Percentiles rank a stretch among this genome's conserved stretches.
These are phyloP conservation scores for Poliocrania exsul DNA, from an alignment of 2,797 vertebrate species.

Conservation along the genomic window DNA sequence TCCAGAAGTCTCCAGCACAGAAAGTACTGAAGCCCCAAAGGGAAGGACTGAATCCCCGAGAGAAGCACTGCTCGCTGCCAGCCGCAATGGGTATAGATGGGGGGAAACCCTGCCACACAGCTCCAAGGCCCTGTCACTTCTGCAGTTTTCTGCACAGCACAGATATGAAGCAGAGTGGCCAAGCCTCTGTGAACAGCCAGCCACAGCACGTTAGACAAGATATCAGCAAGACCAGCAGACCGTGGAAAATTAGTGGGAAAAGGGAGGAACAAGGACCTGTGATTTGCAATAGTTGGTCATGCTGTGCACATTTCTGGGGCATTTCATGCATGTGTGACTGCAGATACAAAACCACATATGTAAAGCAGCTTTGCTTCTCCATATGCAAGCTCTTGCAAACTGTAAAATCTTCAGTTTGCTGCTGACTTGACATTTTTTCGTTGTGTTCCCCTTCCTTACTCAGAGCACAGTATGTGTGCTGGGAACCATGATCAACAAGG, in stretches of 20 bases:
- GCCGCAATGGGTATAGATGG: background rate
- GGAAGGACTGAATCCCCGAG: background rate
- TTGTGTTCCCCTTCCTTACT: background rate
- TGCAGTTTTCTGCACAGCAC: background rate
- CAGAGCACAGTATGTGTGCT: background rate
- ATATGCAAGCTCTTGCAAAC: fast-evolving
- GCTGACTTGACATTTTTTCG: background rate
- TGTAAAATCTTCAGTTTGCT: background rate
- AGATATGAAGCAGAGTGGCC: background rate
- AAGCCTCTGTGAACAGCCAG: background rate
- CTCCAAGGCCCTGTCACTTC: background rate
- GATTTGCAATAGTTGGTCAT: background rate
- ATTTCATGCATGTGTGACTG: constrained; percentile 16
- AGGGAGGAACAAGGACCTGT: background rate
- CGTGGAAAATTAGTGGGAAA: background rate
- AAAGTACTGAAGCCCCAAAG: background rate
- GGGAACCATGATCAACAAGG: background rate
- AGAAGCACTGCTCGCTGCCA: background rate
- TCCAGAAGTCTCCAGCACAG: background rate
- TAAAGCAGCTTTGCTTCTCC: background rate
- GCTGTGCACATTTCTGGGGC: background rate
- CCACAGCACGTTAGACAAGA: background rate
- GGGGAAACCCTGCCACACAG: background rate
- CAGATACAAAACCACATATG: background rate
- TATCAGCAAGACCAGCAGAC: constrained; percentile 32